Conservation (phyloP, 2,113 vertebrate species). For the Camelus bactrianus region DNA sequence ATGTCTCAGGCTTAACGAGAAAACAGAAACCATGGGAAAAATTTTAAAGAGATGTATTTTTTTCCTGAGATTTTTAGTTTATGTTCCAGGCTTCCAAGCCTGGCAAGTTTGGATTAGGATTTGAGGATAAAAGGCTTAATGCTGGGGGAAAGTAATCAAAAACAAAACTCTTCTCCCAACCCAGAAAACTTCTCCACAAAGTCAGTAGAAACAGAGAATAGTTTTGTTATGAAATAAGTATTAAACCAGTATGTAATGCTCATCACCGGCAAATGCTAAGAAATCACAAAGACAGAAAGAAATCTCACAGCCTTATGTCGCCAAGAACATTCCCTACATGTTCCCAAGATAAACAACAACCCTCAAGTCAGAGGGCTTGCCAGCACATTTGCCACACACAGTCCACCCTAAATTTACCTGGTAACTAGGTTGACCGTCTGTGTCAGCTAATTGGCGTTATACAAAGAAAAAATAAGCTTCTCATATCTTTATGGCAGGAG, state of each 20-base stretch:
- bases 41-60: not conserved
- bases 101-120: not conserved
- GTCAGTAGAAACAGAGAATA: not conserved
- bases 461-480: not conserved
- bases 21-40: not conserved
- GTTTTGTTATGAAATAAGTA: not conserved
- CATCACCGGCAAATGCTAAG: not conserved
- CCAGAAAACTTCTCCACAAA: not conserved
- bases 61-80: not conserved
- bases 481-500: not conserved
- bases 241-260: not conserved
- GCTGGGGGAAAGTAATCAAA: not conserved
- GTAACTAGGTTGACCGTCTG: not conserved
- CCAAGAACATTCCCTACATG: not conserved
- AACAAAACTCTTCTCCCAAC: not conserved
- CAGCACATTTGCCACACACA: not conserved
- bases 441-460: not conserved
- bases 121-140: not conserved
- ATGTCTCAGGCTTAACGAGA: not conserved
- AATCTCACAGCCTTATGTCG: not conserved
- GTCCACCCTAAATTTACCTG: constrained; percentile 49
- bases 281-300: not conserved
- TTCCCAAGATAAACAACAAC: constrained; percentile 14
- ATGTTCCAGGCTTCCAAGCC: not conserved
- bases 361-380: not conserved